Percentiles rank a stretch among this genome's conserved stretches.
Conservation (phyloP, 2,888 invertebrate species). For the Drosophila niveifrons region DNA sequence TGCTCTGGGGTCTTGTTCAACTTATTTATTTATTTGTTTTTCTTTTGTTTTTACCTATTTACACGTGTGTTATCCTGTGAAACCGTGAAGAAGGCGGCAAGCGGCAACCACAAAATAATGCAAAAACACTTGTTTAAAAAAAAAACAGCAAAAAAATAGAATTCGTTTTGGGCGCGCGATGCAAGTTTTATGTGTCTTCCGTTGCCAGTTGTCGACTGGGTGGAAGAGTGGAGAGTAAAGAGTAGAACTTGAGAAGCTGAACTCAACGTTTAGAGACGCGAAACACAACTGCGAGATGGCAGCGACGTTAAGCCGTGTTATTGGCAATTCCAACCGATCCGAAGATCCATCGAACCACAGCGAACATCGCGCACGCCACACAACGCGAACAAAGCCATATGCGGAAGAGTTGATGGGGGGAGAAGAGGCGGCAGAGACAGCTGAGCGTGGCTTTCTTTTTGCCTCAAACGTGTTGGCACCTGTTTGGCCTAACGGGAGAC, state of each 20-base stretch:
- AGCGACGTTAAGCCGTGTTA: constrained; percentile 74
- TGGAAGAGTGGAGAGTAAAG: not conserved
- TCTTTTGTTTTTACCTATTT: constrained; percentile 50
- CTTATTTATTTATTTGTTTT: not conserved
- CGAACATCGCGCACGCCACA: constrained; percentile 19
- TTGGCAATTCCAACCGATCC: constrained; percentile 64
- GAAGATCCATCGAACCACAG: constrained; percentile 13
- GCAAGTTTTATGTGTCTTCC: constrained; percentile 13
- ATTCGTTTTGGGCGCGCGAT: constrained; percentile 45
- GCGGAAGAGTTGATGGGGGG: not conserved
- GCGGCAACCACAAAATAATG: constrained; percentile 19
- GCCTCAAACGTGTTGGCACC: constrained; percentile 52
- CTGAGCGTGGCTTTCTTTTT: constrained; percentile 62
- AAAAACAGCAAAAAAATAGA: constrained; percentile 37
- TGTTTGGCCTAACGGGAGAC: constrained; percentile 46
- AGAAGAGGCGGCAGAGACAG: constrained; percentile 11
- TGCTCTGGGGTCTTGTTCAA: too few species aligned
- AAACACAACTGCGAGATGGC: constrained; percentile 80
- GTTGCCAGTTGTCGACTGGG: not conserved
- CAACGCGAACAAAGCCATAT: constrained; percentile 2
- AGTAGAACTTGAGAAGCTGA: constrained; percentile 39
- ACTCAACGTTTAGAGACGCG: constrained; percentile 76
- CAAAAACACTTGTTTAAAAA: constrained; percentile 32
- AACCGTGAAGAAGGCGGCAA: not conserved
- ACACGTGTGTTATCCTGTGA: constrained; percentile 44